Percentiles rank a stretch among this genome's conserved stretches.
Evolutionary conservation across 2,888 invertebrate genomes (phyloP).

Genomic region (Choreutis nemorana): DNA sequence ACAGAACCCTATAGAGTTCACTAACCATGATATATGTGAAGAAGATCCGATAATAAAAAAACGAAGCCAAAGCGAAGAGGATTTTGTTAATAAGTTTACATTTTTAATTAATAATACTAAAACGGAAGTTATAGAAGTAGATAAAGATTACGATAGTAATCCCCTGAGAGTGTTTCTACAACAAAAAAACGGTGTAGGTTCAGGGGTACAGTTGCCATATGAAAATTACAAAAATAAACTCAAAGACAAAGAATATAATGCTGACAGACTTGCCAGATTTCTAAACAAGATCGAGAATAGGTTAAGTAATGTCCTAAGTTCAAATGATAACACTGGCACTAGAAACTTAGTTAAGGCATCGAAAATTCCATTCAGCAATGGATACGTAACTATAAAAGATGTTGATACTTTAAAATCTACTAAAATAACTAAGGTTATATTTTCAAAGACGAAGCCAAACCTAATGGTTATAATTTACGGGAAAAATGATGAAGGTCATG

Average conservation of each 20-base stretch:
- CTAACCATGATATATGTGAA: conserved; percentile 31
- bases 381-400: conserved; percentile 27
- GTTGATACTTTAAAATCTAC: conserved; percentile 23
- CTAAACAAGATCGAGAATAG: conserved; percentile 37
- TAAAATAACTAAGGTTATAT: conserved; percentile 26
- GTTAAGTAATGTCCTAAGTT: conserved; percentile 31
- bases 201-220: conserved; percentile 34
- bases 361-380: conserved; percentile 42
- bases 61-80: conserved; percentile 21
- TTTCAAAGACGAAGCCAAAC: conserved; percentile 37
- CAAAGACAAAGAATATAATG: conserved; percentile 28
- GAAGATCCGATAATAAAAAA: too few species aligned
- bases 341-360: conserved; percentile 24
- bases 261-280: conserved; percentile 31
- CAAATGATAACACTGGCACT: conserved; percentile 28
- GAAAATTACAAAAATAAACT: conserved; percentile 35
- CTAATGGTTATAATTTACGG: conserved; percentile 39
- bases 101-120: conserved; percentile 22
- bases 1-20: conserved; percentile 47
- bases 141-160: conserved; percentile 31
- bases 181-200: conserved; percentile 48
- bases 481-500: conserved; percentile 14
- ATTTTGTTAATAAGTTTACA: conserved; percentile 32
- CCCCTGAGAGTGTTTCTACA: conserved; percentile 46
- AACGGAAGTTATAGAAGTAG: conserved; percentile 14